Base-by-base conservation (phyloP, 2,888 invertebrate genomes). In the Leptopilina drosophilae region DNA sequence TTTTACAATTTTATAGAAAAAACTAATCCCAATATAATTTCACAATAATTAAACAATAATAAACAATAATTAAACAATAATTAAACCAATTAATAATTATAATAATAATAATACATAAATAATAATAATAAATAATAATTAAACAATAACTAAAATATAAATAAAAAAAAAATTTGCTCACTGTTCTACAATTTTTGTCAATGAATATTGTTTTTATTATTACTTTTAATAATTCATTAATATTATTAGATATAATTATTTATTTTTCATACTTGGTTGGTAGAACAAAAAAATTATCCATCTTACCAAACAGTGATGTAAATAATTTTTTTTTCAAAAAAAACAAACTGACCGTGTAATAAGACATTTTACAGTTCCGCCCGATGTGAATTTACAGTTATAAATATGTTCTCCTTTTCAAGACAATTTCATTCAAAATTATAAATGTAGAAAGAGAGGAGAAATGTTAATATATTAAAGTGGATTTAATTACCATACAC, bases 281-380 rank as follows among this genome's bases (percentile, higher is more conserved):
- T 3, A 33, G 33, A n/a, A 62, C 8, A 20, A 62, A 20, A 15
- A 15, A 62, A 33, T 33, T 33, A 62, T 8, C 14, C 20, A 9
- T 40, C 5, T 59, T 33, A 73, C 11, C 73, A 33, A 73, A 59
- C 40, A 56, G 56, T 56, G 20, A 69, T 26, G 49, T 67, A 49
- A 69, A 53, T 53, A 33, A 69, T 69, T 53, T 53, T 69, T 69
- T 53, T 53, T 69, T 53, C 20, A 9, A 26, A 53, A 26, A 14
- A 53, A 53, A n/a, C n/a, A n/a, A 69, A 49, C 53, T 69, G 49
- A 69, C 69, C 69, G 53, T 69, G 26, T 69, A 69, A 53, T 69
- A 12, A n/a, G 33, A n/a, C 12, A 73, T 56, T 73, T 73, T 73
- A n/a, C 56, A 73, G 73, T 73, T 73, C 56, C 73, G 73, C 53